A percentile compares a stretch with the other conserved stretches of the same genome.
Evolutionary conservation across 2,113 vertebrate species (phyloP).

Genomic region (Perccottus glenii): DNA sequence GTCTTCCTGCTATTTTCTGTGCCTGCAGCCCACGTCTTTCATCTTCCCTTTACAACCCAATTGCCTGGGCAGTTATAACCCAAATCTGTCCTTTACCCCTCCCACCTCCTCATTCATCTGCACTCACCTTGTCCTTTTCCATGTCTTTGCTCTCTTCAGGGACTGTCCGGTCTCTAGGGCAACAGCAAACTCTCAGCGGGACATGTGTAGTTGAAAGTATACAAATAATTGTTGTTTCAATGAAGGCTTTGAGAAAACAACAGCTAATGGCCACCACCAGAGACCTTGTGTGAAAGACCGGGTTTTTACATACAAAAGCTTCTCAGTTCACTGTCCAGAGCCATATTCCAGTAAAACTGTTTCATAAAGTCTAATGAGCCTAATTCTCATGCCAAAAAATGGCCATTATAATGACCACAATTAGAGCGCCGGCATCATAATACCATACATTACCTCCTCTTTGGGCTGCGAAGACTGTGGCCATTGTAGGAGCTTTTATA

Average conservation of each 20-base stretch:
- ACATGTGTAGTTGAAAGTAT: conserved; percentile 17
- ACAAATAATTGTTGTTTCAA: conserved; percentile 7
- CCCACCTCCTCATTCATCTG: conserved; percentile 24
- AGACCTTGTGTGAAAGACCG: conserved; percentile 1
- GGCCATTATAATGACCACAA: conserved; percentile 37
- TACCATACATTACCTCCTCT: conserved; percentile 14
- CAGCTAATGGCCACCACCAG: conserved; percentile 8
- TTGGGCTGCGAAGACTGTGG: conserved; percentile 21
- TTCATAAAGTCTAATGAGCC: conserved; percentile 50
- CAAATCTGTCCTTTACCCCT: conserved; percentile 41
- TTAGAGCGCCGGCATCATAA: conserved; percentile 44
- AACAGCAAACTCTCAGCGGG: conserved; percentile 16
- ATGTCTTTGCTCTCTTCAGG: conserved; percentile 36
- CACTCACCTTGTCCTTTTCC: conserved; percentile 32
- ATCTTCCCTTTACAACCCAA: conserved; percentile 57
- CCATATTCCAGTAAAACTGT: conserved; percentile 12
- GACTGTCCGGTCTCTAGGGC: conserved; percentile 14
- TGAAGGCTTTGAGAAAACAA: not conserved
- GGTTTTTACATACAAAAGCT: not conserved
- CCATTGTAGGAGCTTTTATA: conserved; percentile 1
- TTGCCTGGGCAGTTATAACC: conserved; percentile 42
- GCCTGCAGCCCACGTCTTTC: conserved; percentile 50
- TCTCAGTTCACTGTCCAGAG: conserved; percentile 10
- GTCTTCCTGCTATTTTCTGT: conserved; percentile 50
- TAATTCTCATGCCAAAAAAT: conserved; percentile 33